Percentiles rank a stretch among this genome's conserved stretches.
phyloP scores from a whole-genome alignment of 2,113 vertebrate species.

The Rhagologus leucostigma region DNA sequence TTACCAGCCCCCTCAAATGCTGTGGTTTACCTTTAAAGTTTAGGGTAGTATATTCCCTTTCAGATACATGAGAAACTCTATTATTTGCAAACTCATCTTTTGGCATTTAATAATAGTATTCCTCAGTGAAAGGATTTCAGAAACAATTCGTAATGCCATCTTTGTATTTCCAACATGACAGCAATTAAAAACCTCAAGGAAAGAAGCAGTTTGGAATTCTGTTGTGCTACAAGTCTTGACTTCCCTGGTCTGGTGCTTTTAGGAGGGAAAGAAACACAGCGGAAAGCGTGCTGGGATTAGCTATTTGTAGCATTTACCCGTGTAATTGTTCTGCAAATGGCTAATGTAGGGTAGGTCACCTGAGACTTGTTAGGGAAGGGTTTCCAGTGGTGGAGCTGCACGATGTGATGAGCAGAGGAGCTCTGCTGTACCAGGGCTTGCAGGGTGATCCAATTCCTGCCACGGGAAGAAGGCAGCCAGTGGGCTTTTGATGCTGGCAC shows the following conservation, averaged over 20 bases:
- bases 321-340: slow-evolving; percentile 21
- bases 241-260: not conserved
- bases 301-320: not conserved
- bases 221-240: fast-evolving
- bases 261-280: not conserved
- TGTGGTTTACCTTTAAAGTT: not conserved
- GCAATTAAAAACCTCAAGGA: not conserved
- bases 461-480: not conserved
- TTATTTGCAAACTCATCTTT: not conserved
- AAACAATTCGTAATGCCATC: not conserved
- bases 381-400: not conserved
- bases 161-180: not conserved
- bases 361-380: not conserved
- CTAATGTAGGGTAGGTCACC: slow-evolving; percentile 1
- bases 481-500: not conserved
- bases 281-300: not conserved
- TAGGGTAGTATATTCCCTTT: not conserved
- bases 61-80: not conserved
- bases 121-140: not conserved
- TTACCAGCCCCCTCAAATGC: not conserved
- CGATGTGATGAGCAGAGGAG: not conserved
- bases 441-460: not conserved
- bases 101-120: not conserved
- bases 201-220: not conserved
- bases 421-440: not conserved